Conservation (phyloP, 2,113 vertebrate species). For the Sorex araneus region DNA sequence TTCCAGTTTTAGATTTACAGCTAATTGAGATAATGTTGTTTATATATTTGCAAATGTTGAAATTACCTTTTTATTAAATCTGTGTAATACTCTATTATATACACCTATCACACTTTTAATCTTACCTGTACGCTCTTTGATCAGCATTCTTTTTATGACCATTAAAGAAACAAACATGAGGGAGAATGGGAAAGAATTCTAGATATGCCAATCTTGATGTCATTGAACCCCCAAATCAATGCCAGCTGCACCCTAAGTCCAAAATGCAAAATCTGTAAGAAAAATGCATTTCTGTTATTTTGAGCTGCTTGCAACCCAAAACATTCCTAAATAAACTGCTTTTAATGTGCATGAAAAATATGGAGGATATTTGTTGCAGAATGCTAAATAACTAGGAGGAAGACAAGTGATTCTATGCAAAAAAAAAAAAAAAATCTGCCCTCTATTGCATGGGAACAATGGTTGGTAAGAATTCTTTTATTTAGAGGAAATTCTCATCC, state of each 20-base stretch:
- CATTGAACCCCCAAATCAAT: background rate
- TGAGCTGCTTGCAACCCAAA: conserved; percentile 11
- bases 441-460: background rate
- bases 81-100: too few species aligned
- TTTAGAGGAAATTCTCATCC: background rate
- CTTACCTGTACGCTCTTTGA: background rate
- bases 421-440: background rate
- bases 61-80: too few species aligned
- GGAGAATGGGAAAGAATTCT: background rate
- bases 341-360: background rate
- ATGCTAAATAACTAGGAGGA: background rate
- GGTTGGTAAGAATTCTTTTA: background rate
- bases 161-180: background rate
- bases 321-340: background rate
- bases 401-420: background rate
- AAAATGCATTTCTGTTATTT: background rate
- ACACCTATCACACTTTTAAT: too few species aligned
- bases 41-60: too few species aligned
- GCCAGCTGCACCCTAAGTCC: background rate
- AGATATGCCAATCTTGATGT: background rate
- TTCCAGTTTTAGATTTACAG: too few species aligned
- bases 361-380: background rate
- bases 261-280: conserved; percentile 17
- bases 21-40: too few species aligned
- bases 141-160: background rate